A percentile compares a stretch with the other conserved stretches of the same genome.
These are phyloP conservation scores for Oithona nana DNA, from an alignment of 2,888 invertebrate genomes.

Conservation along the genomic window DNA sequence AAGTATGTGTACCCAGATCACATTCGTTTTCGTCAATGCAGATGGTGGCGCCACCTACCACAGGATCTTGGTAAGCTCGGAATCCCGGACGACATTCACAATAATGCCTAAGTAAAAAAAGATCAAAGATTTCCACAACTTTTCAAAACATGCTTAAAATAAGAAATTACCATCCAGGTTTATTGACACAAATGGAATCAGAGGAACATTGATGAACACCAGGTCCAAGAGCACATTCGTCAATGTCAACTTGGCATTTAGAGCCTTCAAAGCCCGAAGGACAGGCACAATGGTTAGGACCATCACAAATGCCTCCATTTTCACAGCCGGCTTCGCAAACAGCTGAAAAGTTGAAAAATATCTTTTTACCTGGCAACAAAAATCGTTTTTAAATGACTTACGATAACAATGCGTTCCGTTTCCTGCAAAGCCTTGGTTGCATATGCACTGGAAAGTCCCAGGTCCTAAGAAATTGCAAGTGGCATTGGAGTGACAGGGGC, in stretches of 20 bases:
- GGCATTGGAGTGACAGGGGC: constrained; percentile 54
- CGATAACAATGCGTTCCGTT: constrained; percentile 60
- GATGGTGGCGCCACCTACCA: neutral
- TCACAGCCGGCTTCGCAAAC: constrained; percentile 57
- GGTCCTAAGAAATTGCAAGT: constrained; percentile 50
- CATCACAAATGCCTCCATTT: constrained; percentile 60
- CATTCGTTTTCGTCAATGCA: constrained; percentile 62
- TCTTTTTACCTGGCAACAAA: too few species aligned
- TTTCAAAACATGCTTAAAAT: neutral
- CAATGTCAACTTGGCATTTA: constrained; percentile 65
- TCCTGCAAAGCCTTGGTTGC: constrained; percentile 49
- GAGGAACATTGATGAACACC: constrained; percentile 46
- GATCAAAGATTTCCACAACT: neutral
- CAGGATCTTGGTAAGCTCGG: constrained; percentile 26
- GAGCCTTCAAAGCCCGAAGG: constrained; percentile 58
- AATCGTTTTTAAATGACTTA: constrained; percentile 30
- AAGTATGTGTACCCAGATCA: constrained; percentile 49
- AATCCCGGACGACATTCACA: constrained; percentile 66
- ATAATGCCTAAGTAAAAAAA: constrained; percentile 64
- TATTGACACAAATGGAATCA: constrained; percentile 61
- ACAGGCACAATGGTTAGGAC: constrained; percentile 57
- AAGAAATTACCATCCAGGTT: constrained; percentile 26
- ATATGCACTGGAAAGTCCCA: constrained; percentile 58
- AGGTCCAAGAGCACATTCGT: constrained; percentile 51
- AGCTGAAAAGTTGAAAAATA: constrained; percentile 36